phyloP scores from a whole-genome alignment of 2,888 invertebrate genomes.

The Macropis europaea region DNA sequence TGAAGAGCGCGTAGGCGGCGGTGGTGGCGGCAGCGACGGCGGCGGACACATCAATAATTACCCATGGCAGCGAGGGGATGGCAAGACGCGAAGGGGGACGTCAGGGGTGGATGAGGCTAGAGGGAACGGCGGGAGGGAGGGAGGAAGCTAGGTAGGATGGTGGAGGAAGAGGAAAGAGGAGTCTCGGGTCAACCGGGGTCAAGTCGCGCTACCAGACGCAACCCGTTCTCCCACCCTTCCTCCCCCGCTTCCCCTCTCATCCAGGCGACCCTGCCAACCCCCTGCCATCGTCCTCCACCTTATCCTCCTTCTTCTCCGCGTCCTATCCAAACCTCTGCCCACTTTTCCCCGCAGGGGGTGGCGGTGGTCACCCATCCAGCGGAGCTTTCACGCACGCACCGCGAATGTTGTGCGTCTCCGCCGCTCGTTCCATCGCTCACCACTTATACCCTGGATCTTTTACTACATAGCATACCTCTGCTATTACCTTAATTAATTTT shows the following conservation, averaged over 20 bases:
- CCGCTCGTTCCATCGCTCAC: slow-evolving; percentile 7
- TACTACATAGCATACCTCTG: too few relatives aligned
- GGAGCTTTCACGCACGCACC: slow-evolving; percentile 59
- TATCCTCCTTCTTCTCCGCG: slow-evolving; percentile 47
- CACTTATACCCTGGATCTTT: too few relatives aligned
- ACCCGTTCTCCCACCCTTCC: slow-evolving; percentile 71
- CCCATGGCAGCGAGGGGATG: slow-evolving; percentile 73
- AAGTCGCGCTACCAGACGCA: slow-evolving; percentile 80
- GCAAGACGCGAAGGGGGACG: slow-evolving; percentile 63
- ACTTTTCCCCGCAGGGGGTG: slow-evolving; percentile 43
- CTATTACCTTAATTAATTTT: too few relatives aligned
- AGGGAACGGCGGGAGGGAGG: slow-evolving; percentile 52
- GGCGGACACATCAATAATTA: slow-evolving; percentile 79
- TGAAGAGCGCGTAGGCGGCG: slow-evolving; percentile 59
- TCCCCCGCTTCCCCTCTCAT: slow-evolving; percentile 60
- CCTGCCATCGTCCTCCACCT: slow-evolving; percentile 35
- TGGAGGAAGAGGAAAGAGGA: slow-evolving; percentile 68
- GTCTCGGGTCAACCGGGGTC: slow-evolving; percentile 79
- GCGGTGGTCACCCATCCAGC: slow-evolving; percentile 56
- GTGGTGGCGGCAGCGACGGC: slow-evolving; percentile 68
- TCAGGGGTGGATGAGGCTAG: slow-evolving; percentile 54
- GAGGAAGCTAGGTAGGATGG: slow-evolving; percentile 57
- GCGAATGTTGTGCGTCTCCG: slow-evolving; percentile 45
- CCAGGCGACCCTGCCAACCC: slow-evolving; percentile 61
- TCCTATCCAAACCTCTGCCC: slow-evolving; percentile 65